phyloP scores from a whole-genome alignment of 2,888 invertebrate genomes.

The Cheilosia urbana region DNA sequence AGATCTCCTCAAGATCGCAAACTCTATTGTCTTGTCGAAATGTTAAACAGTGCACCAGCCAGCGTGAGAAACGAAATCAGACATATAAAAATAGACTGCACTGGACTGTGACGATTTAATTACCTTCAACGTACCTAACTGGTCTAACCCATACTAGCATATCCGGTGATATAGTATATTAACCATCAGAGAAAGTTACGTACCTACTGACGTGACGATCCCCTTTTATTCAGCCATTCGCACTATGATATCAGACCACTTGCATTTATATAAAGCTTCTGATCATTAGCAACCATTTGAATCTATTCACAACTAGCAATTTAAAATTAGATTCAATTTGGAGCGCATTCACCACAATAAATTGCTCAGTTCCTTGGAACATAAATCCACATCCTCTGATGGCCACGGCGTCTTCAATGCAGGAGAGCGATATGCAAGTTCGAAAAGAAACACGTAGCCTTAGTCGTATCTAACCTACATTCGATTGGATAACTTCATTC shows the following conservation, averaged over 20 bases:
- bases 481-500: too few relatives aligned
- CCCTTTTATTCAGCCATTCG: background rate
- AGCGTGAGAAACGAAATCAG: slow-evolving; percentile 31
- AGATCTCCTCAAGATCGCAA: background rate
- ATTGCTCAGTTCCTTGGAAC: background rate
- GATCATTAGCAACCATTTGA: too few relatives aligned
- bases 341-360: slow-evolving; percentile 2
- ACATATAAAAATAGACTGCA: slow-evolving; percentile 28
- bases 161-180: slow-evolving; percentile 17
- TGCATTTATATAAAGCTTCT: background rate
- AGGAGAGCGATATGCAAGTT: background rate
- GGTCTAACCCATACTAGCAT: background rate
- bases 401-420: slow-evolving; percentile 22
- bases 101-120: slow-evolving; percentile 58
- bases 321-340: slow-evolving; percentile 22
- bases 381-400: background rate
- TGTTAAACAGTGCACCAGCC: background rate
- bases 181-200: slow-evolving; percentile 21
- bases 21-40: slow-evolving; percentile 3
- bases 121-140: slow-evolving; percentile 28
- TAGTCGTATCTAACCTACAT: too few relatives aligned
- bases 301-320: background rate
- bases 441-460: too few relatives aligned
- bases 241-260: slow-evolving; percentile 6
- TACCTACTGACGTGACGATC: background rate